phyloP scores from a whole-genome alignment of 2,888 invertebrate species.

The Liopterus haemorrhoidalis region DNA sequence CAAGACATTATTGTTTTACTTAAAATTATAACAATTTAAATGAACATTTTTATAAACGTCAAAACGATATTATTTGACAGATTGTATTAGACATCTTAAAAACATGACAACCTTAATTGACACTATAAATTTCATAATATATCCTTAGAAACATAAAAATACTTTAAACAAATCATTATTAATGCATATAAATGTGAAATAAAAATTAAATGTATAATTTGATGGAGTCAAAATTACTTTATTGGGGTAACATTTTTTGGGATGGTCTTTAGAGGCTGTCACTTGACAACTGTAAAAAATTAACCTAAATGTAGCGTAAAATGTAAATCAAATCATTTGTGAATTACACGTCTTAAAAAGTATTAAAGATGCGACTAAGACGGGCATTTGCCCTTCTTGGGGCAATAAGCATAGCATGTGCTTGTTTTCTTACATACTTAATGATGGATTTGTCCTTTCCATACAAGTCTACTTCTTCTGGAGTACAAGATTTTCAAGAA shows the following conservation, averaged over 20 bases:
- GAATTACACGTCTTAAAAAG: not conserved
- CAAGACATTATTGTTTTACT: constrained; percentile 56
- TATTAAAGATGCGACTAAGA: constrained; percentile 50
- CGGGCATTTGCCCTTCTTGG: constrained; percentile 56
- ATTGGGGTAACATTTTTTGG: too few species aligned
- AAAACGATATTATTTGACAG: constrained; percentile 15
- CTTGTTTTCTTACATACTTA: constrained; percentile 59
- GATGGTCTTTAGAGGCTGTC: too few species aligned
- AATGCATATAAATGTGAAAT: too few species aligned
- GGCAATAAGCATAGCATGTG: constrained; percentile 54
- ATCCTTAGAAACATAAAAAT: too few species aligned
- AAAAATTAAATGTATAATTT: too few species aligned
- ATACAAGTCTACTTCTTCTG: constrained; percentile 52
- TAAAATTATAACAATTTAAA: constrained; percentile 12
- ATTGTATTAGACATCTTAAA: constrained; percentile 11
- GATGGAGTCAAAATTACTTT: too few species aligned
- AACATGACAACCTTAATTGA: too few species aligned
- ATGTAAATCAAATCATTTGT: not conserved
- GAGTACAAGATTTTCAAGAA: constrained; percentile 53
- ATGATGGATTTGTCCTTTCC: constrained; percentile 60
- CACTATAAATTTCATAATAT: too few species aligned
- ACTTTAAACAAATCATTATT: too few species aligned
- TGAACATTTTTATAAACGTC: too few species aligned
- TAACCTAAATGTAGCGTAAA: too few species aligned
- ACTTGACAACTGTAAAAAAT: too few species aligned